Evolutionary conservation across 2,113 vertebrate species (phyloP).

Genomic region (Psilopsiagon aurifrons): DNA sequence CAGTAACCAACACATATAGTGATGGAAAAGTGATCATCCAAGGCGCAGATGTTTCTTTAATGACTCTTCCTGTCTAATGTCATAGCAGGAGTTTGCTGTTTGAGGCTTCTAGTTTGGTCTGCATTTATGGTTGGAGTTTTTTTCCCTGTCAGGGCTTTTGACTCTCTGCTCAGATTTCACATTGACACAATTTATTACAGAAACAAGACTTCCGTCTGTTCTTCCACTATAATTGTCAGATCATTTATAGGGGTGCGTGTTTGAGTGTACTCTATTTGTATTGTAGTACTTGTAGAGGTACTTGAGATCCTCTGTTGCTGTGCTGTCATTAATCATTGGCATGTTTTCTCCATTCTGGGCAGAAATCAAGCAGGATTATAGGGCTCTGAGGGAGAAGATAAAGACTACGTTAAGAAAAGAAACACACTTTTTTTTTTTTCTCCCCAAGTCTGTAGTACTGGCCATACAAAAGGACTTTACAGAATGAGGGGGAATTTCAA

Average conservation of each 20-base stretch:
- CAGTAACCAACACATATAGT: neutral
- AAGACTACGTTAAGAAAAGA: neutral
- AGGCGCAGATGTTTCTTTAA: neutral
- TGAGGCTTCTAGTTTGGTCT: neutral
- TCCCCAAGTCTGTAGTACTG: neutral
- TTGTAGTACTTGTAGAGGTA: neutral
- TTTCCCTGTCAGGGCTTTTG: neutral
- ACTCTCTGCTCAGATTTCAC: neutral
- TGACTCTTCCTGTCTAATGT: neutral
- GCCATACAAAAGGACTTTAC: neutral
- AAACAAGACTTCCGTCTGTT: neutral
- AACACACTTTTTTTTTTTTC: neutral
- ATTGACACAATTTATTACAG: neutral
- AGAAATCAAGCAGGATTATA: neutral
- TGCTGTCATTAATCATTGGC: neutral
- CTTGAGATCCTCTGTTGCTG: neutral
- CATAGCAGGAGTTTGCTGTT: neutral
- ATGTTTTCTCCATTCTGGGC: neutral
- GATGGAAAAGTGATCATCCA: neutral
- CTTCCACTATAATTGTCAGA: neutral
- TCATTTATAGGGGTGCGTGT: neutral
- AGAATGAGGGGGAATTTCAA: neutral
- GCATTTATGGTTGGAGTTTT: neutral
- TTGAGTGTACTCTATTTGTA: neutral
- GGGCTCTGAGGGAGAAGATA: neutral